These are phyloP conservation scores for Lasioglossum marginatum DNA, from an alignment of 2,888 invertebrate species.

Conservation along the genomic window DNA sequence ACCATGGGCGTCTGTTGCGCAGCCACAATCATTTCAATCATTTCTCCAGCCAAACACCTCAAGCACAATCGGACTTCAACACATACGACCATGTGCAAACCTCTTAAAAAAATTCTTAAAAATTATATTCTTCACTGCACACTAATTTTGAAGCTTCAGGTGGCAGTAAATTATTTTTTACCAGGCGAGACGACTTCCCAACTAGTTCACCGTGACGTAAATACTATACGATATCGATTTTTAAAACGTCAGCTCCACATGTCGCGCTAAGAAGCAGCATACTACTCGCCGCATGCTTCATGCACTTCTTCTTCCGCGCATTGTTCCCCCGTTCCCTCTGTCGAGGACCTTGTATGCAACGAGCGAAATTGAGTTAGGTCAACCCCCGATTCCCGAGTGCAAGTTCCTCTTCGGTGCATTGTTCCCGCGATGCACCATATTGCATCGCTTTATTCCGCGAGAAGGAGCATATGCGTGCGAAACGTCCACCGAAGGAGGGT, in stretches of 20 bases:
- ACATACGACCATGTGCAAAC: background rate
- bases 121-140: background rate
- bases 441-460: conserved; percentile 50
- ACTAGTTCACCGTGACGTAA: background rate
- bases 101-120: background rate
- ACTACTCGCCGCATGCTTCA: conserved; percentile 36
- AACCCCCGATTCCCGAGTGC: conserved; percentile 44
- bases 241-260: background rate
- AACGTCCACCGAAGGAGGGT: conserved; percentile 1
- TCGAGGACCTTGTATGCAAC: conserved; percentile 53
- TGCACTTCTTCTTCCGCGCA: conserved; percentile 41
- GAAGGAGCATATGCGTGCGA: conserved; percentile 29
- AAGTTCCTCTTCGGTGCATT: conserved; percentile 44
- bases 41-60: background rate
- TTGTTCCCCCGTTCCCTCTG: conserved; percentile 48
- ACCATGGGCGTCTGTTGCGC: background rate
- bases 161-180: background rate
- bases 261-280: conserved; percentile 3
- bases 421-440: conserved; percentile 55
- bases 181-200: background rate
- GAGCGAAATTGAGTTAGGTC: conserved; percentile 55
- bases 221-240: background rate
- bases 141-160: background rate
- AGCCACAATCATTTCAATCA: background rate
- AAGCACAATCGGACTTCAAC: background rate